These are phyloP conservation scores for Halcyon smyrnensis DNA, from an alignment of 2,797 vertebrate genomes.

Conservation along the genomic window DNA sequence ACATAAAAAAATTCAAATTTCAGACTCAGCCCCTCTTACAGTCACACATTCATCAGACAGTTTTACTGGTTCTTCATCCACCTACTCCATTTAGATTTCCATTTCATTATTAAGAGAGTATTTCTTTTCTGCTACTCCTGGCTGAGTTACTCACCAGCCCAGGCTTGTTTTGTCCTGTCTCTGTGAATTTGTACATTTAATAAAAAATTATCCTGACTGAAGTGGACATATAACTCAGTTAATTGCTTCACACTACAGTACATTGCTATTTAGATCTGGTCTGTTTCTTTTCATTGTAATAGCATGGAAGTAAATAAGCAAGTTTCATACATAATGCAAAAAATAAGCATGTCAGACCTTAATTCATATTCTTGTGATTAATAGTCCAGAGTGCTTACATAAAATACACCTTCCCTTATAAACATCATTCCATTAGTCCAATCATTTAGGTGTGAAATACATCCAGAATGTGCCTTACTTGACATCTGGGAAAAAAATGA, in stretches of 20 bases:
- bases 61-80: background rate
- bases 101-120: background rate
- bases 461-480: background rate
- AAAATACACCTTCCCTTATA: conserved; percentile 23
- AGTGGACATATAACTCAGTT: conserved; percentile 52
- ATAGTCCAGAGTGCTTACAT: conserved; percentile 43
- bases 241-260: conserved; percentile 68
- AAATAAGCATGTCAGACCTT: conserved; percentile 57
- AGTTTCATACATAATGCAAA: conserved; percentile 68
- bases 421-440: conserved; percentile 47
- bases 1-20: background rate
- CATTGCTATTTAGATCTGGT: conserved; percentile 50
- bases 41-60: no score
- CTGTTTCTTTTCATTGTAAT: conserved; percentile 65
- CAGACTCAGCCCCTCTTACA: background rate
- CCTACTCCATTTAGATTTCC: background rate
- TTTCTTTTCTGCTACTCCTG: background rate
- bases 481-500: background rate
- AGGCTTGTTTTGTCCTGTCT: background rate
- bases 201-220: conserved; percentile 38
- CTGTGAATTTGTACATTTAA: conserved; percentile 2
- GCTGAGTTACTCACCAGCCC: background rate
- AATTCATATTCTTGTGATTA: conserved; percentile 67
- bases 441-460: conserved; percentile 40
- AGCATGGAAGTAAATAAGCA: conserved; percentile 66